These are phyloP conservation scores for Chrysaora quinquecirrha DNA, from an alignment of 30 jellyfish, hydroid and myxozoan species.

Conservation along the genomic window DNA sequence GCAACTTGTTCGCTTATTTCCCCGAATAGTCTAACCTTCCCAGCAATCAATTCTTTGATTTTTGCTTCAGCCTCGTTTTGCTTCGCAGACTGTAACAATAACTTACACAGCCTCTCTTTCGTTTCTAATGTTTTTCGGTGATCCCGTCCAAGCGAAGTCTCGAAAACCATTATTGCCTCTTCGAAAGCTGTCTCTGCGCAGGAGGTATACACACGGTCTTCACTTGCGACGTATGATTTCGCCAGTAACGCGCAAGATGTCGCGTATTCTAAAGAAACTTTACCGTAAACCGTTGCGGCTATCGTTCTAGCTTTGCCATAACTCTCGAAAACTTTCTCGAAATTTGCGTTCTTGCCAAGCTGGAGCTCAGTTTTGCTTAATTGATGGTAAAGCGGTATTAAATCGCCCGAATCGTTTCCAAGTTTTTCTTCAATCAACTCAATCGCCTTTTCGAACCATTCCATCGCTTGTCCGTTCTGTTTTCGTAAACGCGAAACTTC, in stretches of 20 bases:
- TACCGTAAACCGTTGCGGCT: constrained; percentile 66
- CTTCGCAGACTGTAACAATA: constrained; percentile 59
- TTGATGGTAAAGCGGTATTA: constrained; percentile 64
- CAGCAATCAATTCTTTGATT: constrained; percentile 34
- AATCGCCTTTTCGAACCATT: constrained; percentile 84
- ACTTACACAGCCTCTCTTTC: constrained; percentile 58
- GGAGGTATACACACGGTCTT: constrained; percentile 45
- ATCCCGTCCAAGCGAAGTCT: constrained; percentile 12
- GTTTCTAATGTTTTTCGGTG: constrained; percentile 63
- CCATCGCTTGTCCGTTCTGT: constrained; percentile 88
- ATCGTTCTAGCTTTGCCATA: constrained; percentile 66
- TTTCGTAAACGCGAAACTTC: constrained; percentile 67
- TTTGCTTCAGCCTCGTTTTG: constrained; percentile 72
- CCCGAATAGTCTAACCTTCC: constrained; percentile 66
- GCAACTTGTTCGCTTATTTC: constrained; percentile 83
- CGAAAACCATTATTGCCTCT: constrained; percentile 74
- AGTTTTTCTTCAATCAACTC: constrained; percentile 62
- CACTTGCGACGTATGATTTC: constrained; percentile 51
- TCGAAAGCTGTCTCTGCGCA: constrained; percentile 72
- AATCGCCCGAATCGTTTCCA: constrained; percentile 67
- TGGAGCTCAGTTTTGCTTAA: constrained; percentile 77
- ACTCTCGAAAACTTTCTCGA: constrained; percentile 72
- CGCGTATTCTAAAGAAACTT: constrained; percentile 72
- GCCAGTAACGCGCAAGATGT: constrained; percentile 61
- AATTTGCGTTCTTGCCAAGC: constrained; percentile 69